These are phyloP conservation scores for Antheraea mylitta DNA, from an alignment of 1,140 invertebrate species.

Conservation along the genomic window DNA sequence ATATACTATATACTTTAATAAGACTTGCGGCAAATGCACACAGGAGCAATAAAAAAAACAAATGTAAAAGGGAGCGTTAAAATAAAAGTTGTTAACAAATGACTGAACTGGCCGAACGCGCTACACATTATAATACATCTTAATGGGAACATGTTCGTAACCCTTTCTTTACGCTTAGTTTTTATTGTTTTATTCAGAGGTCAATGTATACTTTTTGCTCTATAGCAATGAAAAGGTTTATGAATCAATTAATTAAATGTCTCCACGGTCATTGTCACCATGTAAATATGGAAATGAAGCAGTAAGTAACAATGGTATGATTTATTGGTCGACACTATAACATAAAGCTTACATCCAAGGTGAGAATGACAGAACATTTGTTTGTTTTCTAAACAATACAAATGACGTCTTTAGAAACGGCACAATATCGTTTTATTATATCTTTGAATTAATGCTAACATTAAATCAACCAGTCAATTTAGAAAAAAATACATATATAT, in stretches of 20 bases:
- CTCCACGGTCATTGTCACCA: conserved; percentile 71
- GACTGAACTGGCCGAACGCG: conserved; percentile 60
- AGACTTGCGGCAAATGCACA: neutral
- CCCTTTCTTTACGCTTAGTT: conserved; percentile 65
- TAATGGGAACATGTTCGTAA: conserved; percentile 71
- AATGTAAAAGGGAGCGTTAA: conserved; percentile 20
- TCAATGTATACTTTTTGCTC: conserved; percentile 65
- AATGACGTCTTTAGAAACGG: conserved; percentile 19
- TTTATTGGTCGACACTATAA: conserved; percentile 60
- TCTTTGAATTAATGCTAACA: conserved; percentile 1
- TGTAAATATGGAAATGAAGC: conserved; percentile 73
- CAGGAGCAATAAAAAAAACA: neutral
- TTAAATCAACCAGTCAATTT: neutral
- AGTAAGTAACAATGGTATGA: conserved; percentile 67
- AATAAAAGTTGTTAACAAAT: conserved; percentile 60
- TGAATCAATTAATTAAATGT: conserved; percentile 78
- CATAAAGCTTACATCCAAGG: conserved; percentile 46
- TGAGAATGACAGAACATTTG: conserved; percentile 57
- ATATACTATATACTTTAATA: neutral
- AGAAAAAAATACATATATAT: neutral
- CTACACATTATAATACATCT: conserved; percentile 62
- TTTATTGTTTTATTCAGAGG: conserved; percentile 75
- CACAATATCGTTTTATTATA: neutral
- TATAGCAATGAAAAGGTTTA: conserved; percentile 69
- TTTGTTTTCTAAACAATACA: conserved; percentile 33